phyloP scores from a whole-genome alignment of 2,797 vertebrate genomes.

The Muscicapa comitata region DNA sequence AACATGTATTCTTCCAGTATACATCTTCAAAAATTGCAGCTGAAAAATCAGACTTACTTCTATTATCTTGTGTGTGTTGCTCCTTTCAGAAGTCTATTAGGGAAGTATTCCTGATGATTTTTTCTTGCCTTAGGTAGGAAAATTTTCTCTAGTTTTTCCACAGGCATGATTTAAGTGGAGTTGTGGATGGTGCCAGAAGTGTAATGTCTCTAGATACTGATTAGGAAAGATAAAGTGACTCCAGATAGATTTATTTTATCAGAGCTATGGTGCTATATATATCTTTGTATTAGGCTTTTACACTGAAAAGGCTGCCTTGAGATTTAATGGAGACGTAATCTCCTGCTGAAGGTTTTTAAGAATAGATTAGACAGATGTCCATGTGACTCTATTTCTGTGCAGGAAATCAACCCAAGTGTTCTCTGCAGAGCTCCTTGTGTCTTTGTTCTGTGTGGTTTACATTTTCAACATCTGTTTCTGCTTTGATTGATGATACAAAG shows the following conservation, averaged over 20 bases:
- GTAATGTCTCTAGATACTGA: background rate
- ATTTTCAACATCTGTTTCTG: background rate
- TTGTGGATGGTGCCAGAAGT: background rate
- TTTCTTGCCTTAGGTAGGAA: background rate
- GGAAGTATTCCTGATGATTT: background rate
- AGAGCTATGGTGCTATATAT: background rate
- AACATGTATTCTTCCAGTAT: background rate
- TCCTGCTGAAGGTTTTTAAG: background rate
- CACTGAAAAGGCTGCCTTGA: background rate
- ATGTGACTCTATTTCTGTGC: background rate
- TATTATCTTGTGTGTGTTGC: background rate
- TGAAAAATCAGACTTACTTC: background rate
- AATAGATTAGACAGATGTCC: background rate
- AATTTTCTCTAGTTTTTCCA: background rate
- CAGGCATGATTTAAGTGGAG: background rate
- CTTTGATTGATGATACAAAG: background rate
- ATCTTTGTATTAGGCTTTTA: background rate
- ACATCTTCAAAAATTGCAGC: background rate
- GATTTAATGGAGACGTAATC: constrained; percentile 7
- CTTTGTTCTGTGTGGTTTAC: background rate
- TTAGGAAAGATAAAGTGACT: background rate
- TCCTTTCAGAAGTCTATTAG: background rate
- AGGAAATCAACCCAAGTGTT: background rate
- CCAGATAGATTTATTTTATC: background rate
- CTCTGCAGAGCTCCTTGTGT: background rate